These are phyloP conservation scores for Calliscelio sp. DNA, from an alignment of 2,888 invertebrate genomes.

Conservation along the genomic window DNA sequence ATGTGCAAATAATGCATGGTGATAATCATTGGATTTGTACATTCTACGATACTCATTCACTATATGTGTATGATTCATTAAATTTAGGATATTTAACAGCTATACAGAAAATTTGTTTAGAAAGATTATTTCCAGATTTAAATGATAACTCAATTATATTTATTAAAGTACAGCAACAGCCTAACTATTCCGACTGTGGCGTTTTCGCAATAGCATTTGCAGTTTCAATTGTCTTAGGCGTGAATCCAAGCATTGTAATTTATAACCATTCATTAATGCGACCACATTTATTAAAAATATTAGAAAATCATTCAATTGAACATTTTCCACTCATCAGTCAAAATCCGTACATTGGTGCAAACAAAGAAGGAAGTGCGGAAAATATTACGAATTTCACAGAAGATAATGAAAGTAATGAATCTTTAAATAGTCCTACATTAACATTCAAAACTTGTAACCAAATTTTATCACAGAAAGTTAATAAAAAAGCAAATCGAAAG, in stretches of 20 bases:
- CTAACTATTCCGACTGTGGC: constrained; percentile 25
- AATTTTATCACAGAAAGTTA: too few species aligned
- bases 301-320: constrained; percentile 24
- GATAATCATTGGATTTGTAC: constrained; percentile 37
- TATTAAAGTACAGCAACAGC: constrained; percentile 31
- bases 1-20: constrained; percentile 43
- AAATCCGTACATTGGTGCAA: too few species aligned
- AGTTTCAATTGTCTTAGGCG: neutral
- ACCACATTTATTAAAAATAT: constrained; percentile 22
- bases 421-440: too few species aligned
- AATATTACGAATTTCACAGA: too few species aligned
- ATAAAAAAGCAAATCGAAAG: too few species aligned
- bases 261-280: constrained; percentile 26
- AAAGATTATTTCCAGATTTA: constrained; percentile 26
- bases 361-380: too few species aligned
- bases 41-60: neutral
- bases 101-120: neutral
- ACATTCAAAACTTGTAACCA: too few species aligned
- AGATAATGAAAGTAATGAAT: too few species aligned
- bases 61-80: constrained; percentile 32
- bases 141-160: constrained; percentile 14
- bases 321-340: constrained; percentile 22
- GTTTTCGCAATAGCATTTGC: constrained; percentile 48
- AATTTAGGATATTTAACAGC: constrained; percentile 5
- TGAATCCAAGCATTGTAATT: constrained; percentile 4